Evolutionary conservation across 2,888 invertebrate species (phyloP), one percentile per base, ranked within the genome.

Genomic region (Athrips mouffetella): DNA sequence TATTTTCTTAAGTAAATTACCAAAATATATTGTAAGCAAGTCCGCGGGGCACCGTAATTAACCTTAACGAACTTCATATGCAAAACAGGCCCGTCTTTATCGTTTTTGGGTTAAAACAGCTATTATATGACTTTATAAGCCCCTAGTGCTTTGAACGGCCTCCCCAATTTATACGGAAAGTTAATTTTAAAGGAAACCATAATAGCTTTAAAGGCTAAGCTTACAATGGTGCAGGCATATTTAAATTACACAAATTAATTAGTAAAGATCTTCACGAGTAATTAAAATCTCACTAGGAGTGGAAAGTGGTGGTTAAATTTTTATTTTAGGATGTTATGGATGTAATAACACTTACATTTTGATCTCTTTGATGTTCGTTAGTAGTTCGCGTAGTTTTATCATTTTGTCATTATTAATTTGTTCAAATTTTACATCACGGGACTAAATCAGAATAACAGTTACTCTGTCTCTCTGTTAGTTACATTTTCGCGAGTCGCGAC

Each of bases 11-110:
- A 29, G 30, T 20, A 20, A 54, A 56, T 47, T 57, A 45, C 11
- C 52, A 54, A 63, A 64, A 65, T 61, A 70, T 70, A 65, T 70
- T 65, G 65, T 64, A 64, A 63, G 63, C 66, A 59, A 62, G 68
- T 67, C 71, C 67, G 60, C 56, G 59, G 67, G 69, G 65, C 53
- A 61, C 59, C 56, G 66, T 77, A 76, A 79, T 76, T 76, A 76
- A 75, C 71, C 65, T 68, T 75, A 73, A 76, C 72, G 72, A 71
- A 75, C 65, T 73, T 68, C 57, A 65, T 67, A 77, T 79, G 76
- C 73, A 76, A 76, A 77, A 60, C 64, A 70, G 67, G 59, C 58
- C 15, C 23, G 65, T 67, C 73, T 72, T 75, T 73, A 76, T 75
- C 73, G 77, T 73, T 77, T 77, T 74, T 65, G 71, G 76, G 73